phyloP scores from a whole-genome alignment of 2,888 invertebrate genomes.

The Lochmaea crataegi region DNA sequence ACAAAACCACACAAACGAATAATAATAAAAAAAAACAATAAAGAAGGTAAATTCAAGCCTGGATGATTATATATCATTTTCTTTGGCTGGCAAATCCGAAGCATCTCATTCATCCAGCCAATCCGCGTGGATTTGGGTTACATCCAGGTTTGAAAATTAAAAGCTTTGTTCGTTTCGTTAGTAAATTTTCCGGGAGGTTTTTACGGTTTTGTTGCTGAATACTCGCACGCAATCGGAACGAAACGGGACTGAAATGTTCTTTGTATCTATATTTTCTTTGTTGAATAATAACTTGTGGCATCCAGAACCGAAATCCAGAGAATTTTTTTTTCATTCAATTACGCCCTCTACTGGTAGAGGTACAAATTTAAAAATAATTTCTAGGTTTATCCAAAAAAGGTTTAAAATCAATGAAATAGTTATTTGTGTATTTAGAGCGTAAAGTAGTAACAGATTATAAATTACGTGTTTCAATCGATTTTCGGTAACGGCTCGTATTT shows the following conservation, averaged over 20 bases:
- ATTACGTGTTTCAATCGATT: no score
- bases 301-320: neutral
- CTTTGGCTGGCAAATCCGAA: constrained; percentile 17
- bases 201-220: neutral
- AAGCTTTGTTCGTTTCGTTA: constrained; percentile 34
- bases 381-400: no score
- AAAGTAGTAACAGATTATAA: no score
- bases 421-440: no score
- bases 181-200: constrained; percentile 22
- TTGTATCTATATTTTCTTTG: constrained; percentile 11
- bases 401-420: no score
- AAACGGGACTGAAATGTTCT: neutral
- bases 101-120: constrained; percentile 23
- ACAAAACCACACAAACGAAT: neutral
- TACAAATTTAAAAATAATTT: neutral
- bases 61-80: constrained; percentile 27
- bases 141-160: constrained; percentile 36
- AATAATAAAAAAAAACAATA: constrained; percentile 10
- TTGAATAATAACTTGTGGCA: neutral
- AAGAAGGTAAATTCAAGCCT: constrained; percentile 3
- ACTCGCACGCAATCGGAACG: constrained; percentile 2
- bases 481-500: no score
- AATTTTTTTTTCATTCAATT: neutral
- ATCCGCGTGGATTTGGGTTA: constrained; percentile 25
- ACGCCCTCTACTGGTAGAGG: no score